Conservation (phyloP, 2,113 vertebrate species). For the Hylia prasina region DNA sequence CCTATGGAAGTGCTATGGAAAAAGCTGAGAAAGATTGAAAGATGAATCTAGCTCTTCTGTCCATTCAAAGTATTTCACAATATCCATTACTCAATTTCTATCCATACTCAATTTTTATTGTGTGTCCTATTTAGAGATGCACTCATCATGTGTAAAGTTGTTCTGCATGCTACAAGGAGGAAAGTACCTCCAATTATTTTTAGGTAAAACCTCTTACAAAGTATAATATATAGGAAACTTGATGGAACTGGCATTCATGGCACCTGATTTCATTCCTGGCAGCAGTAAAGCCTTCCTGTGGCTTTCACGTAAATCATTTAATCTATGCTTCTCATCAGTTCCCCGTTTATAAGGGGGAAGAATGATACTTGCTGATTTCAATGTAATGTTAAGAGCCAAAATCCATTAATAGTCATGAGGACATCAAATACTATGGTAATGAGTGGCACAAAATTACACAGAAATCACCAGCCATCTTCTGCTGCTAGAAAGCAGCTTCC, state of each 20-base stretch:
- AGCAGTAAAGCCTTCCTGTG: background rate
- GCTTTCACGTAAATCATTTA: background rate
- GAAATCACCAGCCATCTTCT: background rate
- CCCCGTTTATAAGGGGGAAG: background rate
- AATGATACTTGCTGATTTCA: conserved; percentile 44
- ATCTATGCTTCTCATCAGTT: conserved; percentile 37
- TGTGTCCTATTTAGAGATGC: background rate
- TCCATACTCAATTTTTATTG: background rate
- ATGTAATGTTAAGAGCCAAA: conserved; percentile 14
- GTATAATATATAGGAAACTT: background rate
- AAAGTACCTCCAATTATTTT: background rate
- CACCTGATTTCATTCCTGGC: conserved; percentile 14
- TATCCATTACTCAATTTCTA: background rate
- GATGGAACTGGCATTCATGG: background rate
- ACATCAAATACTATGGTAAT: conserved; percentile 16
- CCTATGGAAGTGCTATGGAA: background rate
- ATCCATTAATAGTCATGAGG: conserved; percentile 56
- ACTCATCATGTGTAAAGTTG: background rate
- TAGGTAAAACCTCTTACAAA: background rate
- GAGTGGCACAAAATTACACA: conserved; percentile 9
- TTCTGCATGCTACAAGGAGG: background rate
- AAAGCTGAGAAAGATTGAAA: background rate
- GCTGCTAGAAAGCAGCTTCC: conserved; percentile 10
- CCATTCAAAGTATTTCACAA: background rate
- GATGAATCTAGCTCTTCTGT: background rate